A percentile compares a stretch with the other conserved stretches of the same genome.
Conservation (phyloP, 2,888 invertebrate genomes). For the Harmothoe impar region DNA sequence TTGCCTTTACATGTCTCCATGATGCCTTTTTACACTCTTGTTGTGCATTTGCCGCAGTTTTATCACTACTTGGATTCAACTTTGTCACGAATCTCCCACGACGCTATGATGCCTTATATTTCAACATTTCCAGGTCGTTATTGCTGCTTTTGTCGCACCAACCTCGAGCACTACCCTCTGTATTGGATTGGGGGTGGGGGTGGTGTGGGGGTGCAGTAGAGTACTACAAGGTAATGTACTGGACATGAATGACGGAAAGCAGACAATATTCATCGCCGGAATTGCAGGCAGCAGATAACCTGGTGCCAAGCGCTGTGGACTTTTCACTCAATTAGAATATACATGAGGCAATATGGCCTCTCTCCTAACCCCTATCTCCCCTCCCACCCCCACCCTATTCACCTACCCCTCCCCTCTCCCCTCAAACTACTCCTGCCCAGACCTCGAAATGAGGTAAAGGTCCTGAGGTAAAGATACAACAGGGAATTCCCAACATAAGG, state of each 20-base stretch:
- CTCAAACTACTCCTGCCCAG: not conserved
- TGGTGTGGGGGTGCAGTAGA: not conserved
- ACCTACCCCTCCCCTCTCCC: not conserved
- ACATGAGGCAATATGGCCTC: slow-evolving; percentile 2
- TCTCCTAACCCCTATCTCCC: not conserved
- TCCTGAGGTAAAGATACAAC: too few relatives aligned
- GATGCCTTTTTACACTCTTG: too few relatives aligned
- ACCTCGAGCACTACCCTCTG: too few relatives aligned
- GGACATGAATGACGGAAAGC: not conserved
- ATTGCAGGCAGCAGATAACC: not conserved
- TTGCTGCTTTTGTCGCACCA: too few relatives aligned
- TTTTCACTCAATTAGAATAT: slow-evolving; percentile 30
- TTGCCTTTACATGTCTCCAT: too few relatives aligned
- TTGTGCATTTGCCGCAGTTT: too few relatives aligned
- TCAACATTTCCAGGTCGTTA: too few relatives aligned
- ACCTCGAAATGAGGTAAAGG: too few relatives aligned
- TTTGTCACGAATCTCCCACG: too few relatives aligned
- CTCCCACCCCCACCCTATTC: not conserved
- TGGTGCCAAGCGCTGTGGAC: not conserved
- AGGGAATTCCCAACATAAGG: too few relatives aligned
- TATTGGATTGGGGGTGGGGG: not conserved
- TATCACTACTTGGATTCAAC: too few relatives aligned
- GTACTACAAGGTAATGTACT: not conserved
- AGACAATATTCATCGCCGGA: not conserved
- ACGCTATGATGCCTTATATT: too few relatives aligned